phyloP scores from a whole-genome alignment of 2,888 invertebrate genomes.

The Lacanobia wlatinum region DNA sequence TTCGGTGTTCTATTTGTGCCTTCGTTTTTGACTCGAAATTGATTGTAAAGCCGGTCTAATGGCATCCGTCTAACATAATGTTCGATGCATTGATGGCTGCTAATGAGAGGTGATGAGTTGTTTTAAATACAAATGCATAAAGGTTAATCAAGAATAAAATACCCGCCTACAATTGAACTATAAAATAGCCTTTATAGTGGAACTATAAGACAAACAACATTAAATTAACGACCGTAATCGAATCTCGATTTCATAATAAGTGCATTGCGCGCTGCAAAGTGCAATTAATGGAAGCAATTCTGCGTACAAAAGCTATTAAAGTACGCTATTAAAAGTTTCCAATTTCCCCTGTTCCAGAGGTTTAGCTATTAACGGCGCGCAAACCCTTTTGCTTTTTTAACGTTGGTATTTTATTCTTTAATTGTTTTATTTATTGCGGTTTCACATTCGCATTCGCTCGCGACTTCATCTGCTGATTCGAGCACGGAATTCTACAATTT shows the following conservation, averaged over 20 bases:
- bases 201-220: constrained; percentile 73
- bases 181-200: constrained; percentile 65
- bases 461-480: constrained; percentile 72
- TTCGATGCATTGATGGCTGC: constrained; percentile 85
- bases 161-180: constrained; percentile 65
- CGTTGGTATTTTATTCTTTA: constrained; percentile 79
- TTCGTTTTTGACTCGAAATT: constrained; percentile 86
- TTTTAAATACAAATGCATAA: constrained; percentile 64
- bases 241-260: constrained; percentile 77
- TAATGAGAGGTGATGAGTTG: constrained; percentile 80
- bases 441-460: constrained; percentile 71
- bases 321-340: constrained; percentile 82
- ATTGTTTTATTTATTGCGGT: constrained; percentile 82
- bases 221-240: constrained; percentile 72
- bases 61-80: constrained; percentile 83
- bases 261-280: constrained; percentile 68
- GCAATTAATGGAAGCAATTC: constrained; percentile 83
- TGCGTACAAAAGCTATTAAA: constrained; percentile 82
- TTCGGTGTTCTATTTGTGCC: constrained; percentile 83
- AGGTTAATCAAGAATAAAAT: constrained; percentile 62
- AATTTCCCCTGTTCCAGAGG: constrained; percentile 78
- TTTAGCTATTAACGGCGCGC: constrained; percentile 76
- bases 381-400: constrained; percentile 74
- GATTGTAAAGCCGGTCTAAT: constrained; percentile 89
- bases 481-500: constrained; percentile 68